phyloP scores from a whole-genome alignment of 2,113 vertebrate species.

The Egretta garzetta region DNA sequence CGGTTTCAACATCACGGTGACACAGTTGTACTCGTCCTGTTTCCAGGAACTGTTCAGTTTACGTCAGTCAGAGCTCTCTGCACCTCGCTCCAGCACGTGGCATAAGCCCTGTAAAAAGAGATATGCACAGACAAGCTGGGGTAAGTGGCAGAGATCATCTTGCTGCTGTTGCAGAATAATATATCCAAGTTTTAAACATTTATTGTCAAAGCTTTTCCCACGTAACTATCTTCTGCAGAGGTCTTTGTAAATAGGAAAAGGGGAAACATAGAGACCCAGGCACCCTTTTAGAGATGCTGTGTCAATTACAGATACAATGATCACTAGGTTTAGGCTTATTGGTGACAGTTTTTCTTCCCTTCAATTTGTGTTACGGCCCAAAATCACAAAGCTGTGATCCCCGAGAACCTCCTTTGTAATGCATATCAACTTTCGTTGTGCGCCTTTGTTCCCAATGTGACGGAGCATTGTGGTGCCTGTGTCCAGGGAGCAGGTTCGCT shows the following conservation, averaged over 20 bases:
- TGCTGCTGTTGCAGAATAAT: neutral
- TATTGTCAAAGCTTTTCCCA: neutral
- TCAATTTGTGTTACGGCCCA: slow-evolving; percentile 34
- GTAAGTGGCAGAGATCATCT: neutral
- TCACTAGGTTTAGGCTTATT: slow-evolving; percentile 20
- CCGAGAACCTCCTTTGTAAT: slow-evolving; percentile 78
- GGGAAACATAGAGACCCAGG: neutral
- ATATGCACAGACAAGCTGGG: neutral
- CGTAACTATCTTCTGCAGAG: neutral
- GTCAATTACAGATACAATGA: neutral
- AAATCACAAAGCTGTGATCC: slow-evolving; percentile 57
- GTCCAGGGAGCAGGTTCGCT: slow-evolving; percentile 79
- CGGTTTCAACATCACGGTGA: slow-evolving; percentile 28
- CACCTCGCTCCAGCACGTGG: neutral
- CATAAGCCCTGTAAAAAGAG: neutral
- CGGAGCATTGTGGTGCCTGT: slow-evolving; percentile 75
- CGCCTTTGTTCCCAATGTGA: slow-evolving; percentile 78
- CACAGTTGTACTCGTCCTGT: neutral
- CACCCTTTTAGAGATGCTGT: neutral
- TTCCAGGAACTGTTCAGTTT: slow-evolving; percentile 47
- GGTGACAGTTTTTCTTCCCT: slow-evolving; percentile 35
- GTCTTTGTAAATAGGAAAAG: neutral
- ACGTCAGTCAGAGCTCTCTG: neutral
- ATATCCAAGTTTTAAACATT: neutral
- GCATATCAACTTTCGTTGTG: slow-evolving; percentile 80